These are phyloP conservation scores for Amyelois transitella DNA, from an alignment of 1,140 invertebrate species.

Conservation along the genomic window DNA sequence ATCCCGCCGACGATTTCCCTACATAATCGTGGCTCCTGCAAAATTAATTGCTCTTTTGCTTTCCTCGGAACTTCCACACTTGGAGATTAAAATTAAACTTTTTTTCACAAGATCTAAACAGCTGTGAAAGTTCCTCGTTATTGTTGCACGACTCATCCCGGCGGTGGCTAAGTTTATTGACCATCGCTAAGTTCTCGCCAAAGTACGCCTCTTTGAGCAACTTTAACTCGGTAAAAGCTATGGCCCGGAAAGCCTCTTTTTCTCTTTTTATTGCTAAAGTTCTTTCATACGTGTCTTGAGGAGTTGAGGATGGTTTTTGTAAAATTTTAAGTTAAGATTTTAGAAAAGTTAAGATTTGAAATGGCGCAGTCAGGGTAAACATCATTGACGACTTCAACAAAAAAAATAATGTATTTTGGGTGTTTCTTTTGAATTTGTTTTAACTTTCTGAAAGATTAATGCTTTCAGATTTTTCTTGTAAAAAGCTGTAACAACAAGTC, in stretches of 20 bases:
- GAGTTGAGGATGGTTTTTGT: conserved; percentile 32
- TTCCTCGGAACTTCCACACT: neutral
- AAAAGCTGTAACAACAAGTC: too few species aligned
- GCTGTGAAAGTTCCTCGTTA: conserved; percentile 32
- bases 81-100: neutral
- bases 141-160: conserved; percentile 39
- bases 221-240: conserved; percentile 59
- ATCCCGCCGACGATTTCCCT: conserved; percentile 8
- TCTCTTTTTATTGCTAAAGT: conserved; percentile 63
- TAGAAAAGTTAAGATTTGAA: neutral
- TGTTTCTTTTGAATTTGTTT: too few species aligned
- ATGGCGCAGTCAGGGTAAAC: neutral
- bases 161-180: conserved; percentile 52
- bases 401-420: neutral
- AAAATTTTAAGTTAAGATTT: conserved; percentile 6
- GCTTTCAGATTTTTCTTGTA: too few species aligned
- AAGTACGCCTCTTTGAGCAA: conserved; percentile 56
- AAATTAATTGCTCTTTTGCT: conserved; percentile 6
- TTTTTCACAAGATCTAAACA: conserved; percentile 12
- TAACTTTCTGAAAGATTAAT: too few species aligned
- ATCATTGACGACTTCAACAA: neutral
- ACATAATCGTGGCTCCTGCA: conserved; percentile 7
- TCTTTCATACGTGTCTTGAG: conserved; percentile 50
- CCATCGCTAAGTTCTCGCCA: conserved; percentile 40
- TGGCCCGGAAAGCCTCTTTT: conserved; percentile 49